Evolutionary conservation across 2,797 vertebrate genomes (phyloP), one percentile per base, ranked within the genome.

Genomic region (Schizothorax lantsangensis): DNA sequence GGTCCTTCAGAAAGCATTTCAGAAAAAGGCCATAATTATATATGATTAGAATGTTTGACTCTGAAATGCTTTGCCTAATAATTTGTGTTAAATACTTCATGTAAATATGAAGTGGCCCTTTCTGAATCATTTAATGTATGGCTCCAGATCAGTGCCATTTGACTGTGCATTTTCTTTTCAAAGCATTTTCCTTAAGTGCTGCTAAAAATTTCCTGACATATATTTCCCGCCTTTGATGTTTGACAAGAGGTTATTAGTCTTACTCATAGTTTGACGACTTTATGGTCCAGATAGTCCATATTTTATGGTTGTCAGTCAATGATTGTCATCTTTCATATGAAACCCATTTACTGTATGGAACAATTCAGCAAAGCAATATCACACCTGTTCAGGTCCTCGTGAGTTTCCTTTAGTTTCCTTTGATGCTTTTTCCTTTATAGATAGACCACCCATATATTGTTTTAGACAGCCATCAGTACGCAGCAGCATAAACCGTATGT

Each of bases 131-230:
- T 40, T 78, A 19, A 78, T 52, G 23, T 78, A 68, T 19, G 23
- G n/a, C 15, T 21, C 15, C 9, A 69, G 74, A 40, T 69, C 36
- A 30, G 38, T 45, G 23, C 26, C n/a, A 45, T 71, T 30, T 79
- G 2, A 71, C 75, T 15, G 15, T 69, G 6, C 74, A 71, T 85
- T 57, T 79, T 23, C 12, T 72, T 54, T 85, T 85, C 26, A 72
- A 79, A 57, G n/a, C 3, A 23, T 71, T 49, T 84, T 77, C 38
- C 62, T 78, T 52, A 79, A 85, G 64, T 69, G 84, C 74, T 71
- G 4, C 64, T 71, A 59, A 79, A 59, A 19, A 33, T 23, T 19
- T 57, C 49, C 17, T 30, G 5, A 71, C n/a, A 52, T 71, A 43
- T n/a, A 68, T 68, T 15, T 36, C 10, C 33, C 5, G 19, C 36